Evolutionary conservation across 2,888 invertebrate genomes (phyloP).

Genomic region (Cryptophagus acutangulus): DNA sequence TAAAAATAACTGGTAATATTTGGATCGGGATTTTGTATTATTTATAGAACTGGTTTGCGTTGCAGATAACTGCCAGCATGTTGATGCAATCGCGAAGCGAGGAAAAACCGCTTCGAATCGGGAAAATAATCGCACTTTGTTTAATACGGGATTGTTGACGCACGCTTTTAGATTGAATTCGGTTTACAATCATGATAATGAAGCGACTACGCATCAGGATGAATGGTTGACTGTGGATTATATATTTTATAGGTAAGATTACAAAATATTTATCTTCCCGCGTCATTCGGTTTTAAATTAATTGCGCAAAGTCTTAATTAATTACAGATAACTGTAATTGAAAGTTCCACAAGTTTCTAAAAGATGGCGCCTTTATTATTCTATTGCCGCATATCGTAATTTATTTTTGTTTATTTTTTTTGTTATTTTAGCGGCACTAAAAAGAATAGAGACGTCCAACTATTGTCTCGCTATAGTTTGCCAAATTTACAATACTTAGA

Average conservation of each 20-base stretch:
- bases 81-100: slow-evolving; percentile 31
- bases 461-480: slow-evolving; percentile 61
- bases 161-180: slow-evolving; percentile 67
- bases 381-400: slow-evolving; percentile 9
- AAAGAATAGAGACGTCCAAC: slow-evolving; percentile 49
- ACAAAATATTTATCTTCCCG: too few relatives aligned
- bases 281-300: too few relatives aligned
- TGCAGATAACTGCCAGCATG: slow-evolving; percentile 44
- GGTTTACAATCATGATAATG: slow-evolving; percentile 60
- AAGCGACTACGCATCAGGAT: slow-evolving; percentile 74
- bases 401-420: slow-evolving; percentile 18
- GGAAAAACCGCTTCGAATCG: slow-evolving; percentile 15
- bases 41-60: too few relatives aligned
- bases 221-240: slow-evolving; percentile 83
- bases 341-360: too few relatives aligned
- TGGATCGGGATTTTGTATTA: slow-evolving; percentile 4
- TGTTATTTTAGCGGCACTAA: slow-evolving; percentile 23
- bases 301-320: too few relatives aligned
- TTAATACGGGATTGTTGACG: slow-evolving; percentile 55
- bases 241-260: slow-evolving; percentile 71
- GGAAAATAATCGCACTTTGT: background rate
- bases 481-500: slow-evolving; percentile 52
- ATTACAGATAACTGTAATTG: too few relatives aligned
- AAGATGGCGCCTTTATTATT: too few relatives aligned
- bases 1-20: slow-evolving; percentile 50